phyloP scores from a whole-genome alignment of 1,140 invertebrate species.

The Ceratoteleas bidentatus region DNA sequence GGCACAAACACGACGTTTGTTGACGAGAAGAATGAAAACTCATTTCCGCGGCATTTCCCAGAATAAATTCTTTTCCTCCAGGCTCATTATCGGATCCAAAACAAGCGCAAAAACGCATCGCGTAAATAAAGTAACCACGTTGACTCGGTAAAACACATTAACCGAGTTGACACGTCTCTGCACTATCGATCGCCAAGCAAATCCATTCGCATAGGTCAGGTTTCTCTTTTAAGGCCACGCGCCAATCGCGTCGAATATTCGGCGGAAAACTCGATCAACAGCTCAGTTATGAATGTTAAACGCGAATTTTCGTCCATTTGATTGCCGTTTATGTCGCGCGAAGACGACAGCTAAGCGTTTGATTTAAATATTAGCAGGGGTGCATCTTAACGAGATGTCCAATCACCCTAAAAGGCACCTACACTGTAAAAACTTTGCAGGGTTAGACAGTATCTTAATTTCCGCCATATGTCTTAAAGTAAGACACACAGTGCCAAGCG shows the following conservation, averaged over 20 bases:
- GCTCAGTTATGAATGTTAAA: conserved; percentile 3
- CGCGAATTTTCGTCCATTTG: conserved; percentile 13
- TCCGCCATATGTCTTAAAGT: too few relatives aligned
- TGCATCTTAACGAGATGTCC: conserved; percentile 48
- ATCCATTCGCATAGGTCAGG: conserved; percentile 59
- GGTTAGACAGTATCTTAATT: too few relatives aligned
- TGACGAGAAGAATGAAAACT: too few relatives aligned
- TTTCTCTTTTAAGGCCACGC: conserved; percentile 54
- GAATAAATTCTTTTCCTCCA: too few relatives aligned
- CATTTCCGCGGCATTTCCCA: too few relatives aligned
- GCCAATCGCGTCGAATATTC: conserved; percentile 19
- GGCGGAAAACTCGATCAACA: neutral
- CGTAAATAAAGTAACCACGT: too few relatives aligned
- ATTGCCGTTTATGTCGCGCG: conserved; percentile 12
- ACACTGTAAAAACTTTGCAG: too few relatives aligned
- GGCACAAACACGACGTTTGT: too few relatives aligned
- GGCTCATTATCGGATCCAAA: too few relatives aligned
- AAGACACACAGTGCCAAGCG: too few relatives aligned
- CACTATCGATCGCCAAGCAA: conserved; percentile 46
- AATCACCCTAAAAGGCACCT: too few relatives aligned
- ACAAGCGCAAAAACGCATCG: too few relatives aligned
- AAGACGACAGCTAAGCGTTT: conserved; percentile 16
- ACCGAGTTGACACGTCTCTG: conserved; percentile 40
- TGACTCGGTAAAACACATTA: conserved; percentile 21
- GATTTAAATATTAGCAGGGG: conserved; percentile 40